Base-by-base conservation (phyloP, 2,888 invertebrate species). In the Erebia ligea region DNA sequence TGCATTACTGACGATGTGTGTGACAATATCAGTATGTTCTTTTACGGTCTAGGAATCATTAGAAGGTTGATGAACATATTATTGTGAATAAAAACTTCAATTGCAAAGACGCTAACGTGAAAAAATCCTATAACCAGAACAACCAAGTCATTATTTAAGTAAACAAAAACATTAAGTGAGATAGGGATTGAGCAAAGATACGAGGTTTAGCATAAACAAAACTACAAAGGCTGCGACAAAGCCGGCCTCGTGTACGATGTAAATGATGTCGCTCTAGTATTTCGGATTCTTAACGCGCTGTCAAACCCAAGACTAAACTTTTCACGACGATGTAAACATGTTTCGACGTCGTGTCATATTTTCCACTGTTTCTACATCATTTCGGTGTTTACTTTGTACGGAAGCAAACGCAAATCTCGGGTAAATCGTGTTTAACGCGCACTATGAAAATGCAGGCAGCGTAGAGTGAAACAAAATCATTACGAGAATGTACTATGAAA, bases 331-430 rank as follows among this genome's bases (percentile, higher is more conserved):
- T 76, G 81, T 82, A 83, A 84, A 84, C 80, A 82, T 79, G 79
- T 82, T 81, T 77, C 76, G 72, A 77, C 80, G 81, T 80, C 80
- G 76, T 77, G 75, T 78, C 78, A 80, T 80, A 81, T 81, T 82
- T 84, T 80, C 76, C 74, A 72, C 73, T 78, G 75, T 77, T 76
- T 73, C 74, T 74, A 76, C 77, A 75, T 79, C 71, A 76, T 79
- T 77, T 76, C 74, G 71, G 73, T 79, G 77, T 77, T 79, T 78
- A 75, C 70, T 77, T 71, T 76, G 73, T 70, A 75, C 75, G 67
- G 71, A 63, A 74, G 69, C 52, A 71, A 73, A 70, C 71, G 73
- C 25, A 52, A 58, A 67, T 64, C 68, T 70, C 54, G 56, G 69
- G 59, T 68, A 72, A 73, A 73, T 70, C 71, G 59, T 42, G 69